Conservation (phyloP, 2,888 invertebrate genomes). For the Chironomus riparius region DNA sequence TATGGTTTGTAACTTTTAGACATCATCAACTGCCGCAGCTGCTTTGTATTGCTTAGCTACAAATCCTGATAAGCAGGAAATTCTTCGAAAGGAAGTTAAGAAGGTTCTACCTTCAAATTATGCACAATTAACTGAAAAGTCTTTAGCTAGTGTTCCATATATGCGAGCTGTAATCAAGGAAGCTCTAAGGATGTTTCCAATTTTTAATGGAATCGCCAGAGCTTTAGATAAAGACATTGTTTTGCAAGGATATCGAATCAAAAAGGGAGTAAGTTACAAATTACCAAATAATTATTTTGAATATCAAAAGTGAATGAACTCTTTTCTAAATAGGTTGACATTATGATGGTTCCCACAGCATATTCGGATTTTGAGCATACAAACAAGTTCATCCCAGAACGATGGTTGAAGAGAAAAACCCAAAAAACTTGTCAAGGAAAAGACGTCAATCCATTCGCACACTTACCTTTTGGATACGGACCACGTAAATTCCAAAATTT, state of each 20-base stretch:
- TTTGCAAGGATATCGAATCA: constrained; percentile 53
- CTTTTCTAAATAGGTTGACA: constrained; percentile 55
- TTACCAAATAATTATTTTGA: too few relatives aligned
- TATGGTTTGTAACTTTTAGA: not conserved
- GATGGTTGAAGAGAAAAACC: constrained; percentile 48
- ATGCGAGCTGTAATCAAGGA: constrained; percentile 60
- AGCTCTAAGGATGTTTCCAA: constrained; percentile 49
- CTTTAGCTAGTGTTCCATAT: constrained; percentile 45
- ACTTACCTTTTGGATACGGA: constrained; percentile 58
- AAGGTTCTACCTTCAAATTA: constrained; percentile 36
- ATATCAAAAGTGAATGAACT: constrained; percentile 12
- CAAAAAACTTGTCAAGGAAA: constrained; percentile 40
- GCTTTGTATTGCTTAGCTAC: constrained; percentile 50
- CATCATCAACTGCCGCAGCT: constrained; percentile 30
- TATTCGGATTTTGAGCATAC: constrained; percentile 52
- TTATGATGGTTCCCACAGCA: constrained; percentile 62
- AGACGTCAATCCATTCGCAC: constrained; percentile 51
- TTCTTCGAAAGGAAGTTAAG: constrained; percentile 47
- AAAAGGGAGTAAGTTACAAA: constrained; percentile 49
- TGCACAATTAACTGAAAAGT: constrained; percentile 37
- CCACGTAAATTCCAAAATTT: constrained; percentile 40
- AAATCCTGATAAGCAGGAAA: constrained; percentile 51
- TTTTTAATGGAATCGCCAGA: constrained; percentile 48
- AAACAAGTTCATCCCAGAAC: constrained; percentile 54
- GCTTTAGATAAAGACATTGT: constrained; percentile 47